phyloP scores from a whole-genome alignment of 2,797 vertebrate species.

The Ataeniobius toweri region DNA sequence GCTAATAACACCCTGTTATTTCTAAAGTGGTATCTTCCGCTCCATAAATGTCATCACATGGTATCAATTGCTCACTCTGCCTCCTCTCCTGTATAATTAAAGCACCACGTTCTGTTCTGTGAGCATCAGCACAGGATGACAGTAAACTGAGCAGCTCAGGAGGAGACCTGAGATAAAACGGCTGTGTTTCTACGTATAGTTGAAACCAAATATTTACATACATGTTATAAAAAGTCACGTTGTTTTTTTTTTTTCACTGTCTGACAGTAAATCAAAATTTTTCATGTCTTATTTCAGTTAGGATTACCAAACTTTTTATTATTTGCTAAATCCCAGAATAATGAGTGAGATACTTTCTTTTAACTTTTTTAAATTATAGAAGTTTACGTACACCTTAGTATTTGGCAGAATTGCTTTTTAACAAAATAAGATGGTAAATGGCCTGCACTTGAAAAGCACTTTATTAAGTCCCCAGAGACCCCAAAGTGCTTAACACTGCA shows the following conservation, averaged over 20 bases:
- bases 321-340: background rate
- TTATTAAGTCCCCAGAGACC: too few relatives aligned
- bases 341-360: background rate
- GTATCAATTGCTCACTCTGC: conserved; percentile 49
- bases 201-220: background rate
- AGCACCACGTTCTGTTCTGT: conserved; percentile 46
- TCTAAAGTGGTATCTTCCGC: conserved; percentile 54
- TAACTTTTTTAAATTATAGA: background rate
- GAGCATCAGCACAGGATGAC: conserved; percentile 42
- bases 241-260: background rate
- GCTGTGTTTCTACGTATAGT: conserved; percentile 7
- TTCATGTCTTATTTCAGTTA: background rate
- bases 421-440: background rate
- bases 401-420: background rate
- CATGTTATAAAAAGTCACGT: background rate
- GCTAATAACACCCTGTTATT: conserved; percentile 55
- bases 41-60: conserved; percentile 65
- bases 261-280: background rate
- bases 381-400: background rate
- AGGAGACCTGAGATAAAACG: conserved; percentile 39
- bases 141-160: conserved; percentile 50
- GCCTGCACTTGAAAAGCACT: too few relatives aligned
- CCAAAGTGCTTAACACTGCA: too few relatives aligned
- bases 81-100: conserved; percentile 61
- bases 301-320: background rate